phyloP scores from a whole-genome alignment of 2,888 invertebrate genomes.

The Drosophila borborema region DNA sequence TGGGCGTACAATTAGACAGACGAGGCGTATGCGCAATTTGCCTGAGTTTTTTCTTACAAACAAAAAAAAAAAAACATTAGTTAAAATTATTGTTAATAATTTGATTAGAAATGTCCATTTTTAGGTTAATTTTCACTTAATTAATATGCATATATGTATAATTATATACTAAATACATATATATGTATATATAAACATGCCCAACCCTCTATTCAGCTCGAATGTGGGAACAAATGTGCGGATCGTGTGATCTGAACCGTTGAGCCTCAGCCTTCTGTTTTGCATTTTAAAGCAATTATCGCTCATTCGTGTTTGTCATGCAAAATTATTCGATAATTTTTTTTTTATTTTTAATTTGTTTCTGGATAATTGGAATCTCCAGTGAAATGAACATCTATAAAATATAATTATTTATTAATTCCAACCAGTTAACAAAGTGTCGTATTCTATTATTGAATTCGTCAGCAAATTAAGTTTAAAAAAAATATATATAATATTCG shows the following conservation, averaged over 20 bases:
- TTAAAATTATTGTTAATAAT: neutral
- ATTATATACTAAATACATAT: neutral
- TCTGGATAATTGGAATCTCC: neutral
- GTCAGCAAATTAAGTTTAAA: neutral
- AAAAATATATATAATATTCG: neutral
- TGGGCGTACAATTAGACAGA: slow-evolving; percentile 6
- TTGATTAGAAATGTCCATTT: neutral
- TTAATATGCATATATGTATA: slow-evolving; percentile 8
- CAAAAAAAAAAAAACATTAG: neutral
- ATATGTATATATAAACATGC: slow-evolving; percentile 1
- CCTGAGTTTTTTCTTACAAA: neutral
- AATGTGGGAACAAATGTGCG: slow-evolving; percentile 17
- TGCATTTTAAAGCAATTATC: slow-evolving; percentile 51
- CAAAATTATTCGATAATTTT: slow-evolving; percentile 13
- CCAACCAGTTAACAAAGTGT: neutral
- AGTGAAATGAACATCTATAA: neutral
- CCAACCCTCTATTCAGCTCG: slow-evolving; percentile 13
- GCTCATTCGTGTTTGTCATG: slow-evolving; percentile 25
- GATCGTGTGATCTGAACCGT: slow-evolving; percentile 19
- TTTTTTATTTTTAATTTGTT: slow-evolving; percentile 1
- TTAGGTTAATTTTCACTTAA: neutral
- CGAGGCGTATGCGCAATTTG: slow-evolving; percentile 15
- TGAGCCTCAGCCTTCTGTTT: slow-evolving; percentile 22
- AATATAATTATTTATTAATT: neutral
- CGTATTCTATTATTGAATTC: neutral